Base-by-base conservation (phyloP, 1,140 invertebrate species). In the Varroa destructor region DNA sequence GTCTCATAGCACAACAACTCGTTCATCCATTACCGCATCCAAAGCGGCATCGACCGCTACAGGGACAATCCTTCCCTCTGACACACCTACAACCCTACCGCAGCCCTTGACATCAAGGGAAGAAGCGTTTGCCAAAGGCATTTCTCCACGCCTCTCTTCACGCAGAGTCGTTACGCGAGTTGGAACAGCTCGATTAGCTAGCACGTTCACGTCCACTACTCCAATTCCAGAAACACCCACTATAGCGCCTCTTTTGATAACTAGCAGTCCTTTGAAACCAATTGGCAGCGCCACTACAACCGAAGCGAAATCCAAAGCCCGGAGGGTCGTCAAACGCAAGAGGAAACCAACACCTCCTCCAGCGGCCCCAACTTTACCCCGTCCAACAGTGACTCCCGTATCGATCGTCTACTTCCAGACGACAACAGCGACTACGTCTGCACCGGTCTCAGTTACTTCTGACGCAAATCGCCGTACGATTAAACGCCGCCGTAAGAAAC, bases 391-490 rank as follows among this genome's bases (percentile, higher is more conserved):
- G 61, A 67, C 61, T 1, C 61, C 61, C 40, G 61, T 67, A 12
- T 67, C 61, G 12, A 67, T 67, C 14, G 46, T 67, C 3, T 67
- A 67, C 36, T 67, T 67, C 61, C 61, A 67, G 46, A 67, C 61
- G 61, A 67, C 61, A 4, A n/a, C 40, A 8, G 40, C 46, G 40
- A 67, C 61, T 10, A 67, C 61, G 61, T 37, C 61, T 5, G 37
- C 12, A 4, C 61, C 61, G 10, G 1, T 37, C 36, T 40, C 40
- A 12, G 12, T 37, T 12, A 46, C 40, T 14, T 51, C 8, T 51
- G 46, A 51, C 8, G 46, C 46, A 51, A 12, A 12, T 2, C 40
- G 36, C 12, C 14, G 61, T 12, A 46, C 46, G 40, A 2, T 14
- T 46, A 67, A 67, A 46, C 40, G 46, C 40, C 61, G 61, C 61